These are phyloP conservation scores for Nymphalis polychloros DNA, from an alignment of 2,888 invertebrate species.

Conservation along the genomic window DNA sequence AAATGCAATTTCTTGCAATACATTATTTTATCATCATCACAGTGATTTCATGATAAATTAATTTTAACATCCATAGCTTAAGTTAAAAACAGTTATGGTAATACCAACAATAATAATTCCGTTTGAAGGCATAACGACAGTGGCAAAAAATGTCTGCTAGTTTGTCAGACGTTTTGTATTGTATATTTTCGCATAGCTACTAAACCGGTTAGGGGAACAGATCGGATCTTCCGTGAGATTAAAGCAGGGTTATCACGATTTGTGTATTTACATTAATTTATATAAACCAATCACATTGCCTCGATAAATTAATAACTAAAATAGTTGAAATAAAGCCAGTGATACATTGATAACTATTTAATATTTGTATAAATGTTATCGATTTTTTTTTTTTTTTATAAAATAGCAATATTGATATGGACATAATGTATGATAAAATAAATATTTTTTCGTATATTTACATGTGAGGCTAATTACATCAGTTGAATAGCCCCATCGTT, in stretches of 20 bases:
- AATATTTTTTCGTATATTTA: too few species aligned
- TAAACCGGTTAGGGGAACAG: slow-evolving; percentile 28
- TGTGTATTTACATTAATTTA: background rate
- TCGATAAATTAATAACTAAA: background rate
- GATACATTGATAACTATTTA: background rate
- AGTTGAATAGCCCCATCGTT: too few species aligned
- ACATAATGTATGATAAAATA: too few species aligned
- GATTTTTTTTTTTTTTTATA: too few species aligned
- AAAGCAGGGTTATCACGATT: slow-evolving; percentile 23
- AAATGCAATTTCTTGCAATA: too few species aligned
- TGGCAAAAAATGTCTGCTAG: slow-evolving; percentile 23
- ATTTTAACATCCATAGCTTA: background rate
- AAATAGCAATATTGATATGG: too few species aligned
- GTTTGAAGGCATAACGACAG: slow-evolving; percentile 7
- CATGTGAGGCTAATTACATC: too few species aligned
- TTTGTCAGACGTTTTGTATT: slow-evolving; percentile 27
- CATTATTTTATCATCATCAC: too few species aligned
- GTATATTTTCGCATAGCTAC: slow-evolving; percentile 25
- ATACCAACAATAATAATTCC: background rate
- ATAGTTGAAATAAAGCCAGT: background rate
- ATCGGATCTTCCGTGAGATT: slow-evolving; percentile 27
- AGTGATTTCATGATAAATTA: too few species aligned
- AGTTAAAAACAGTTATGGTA: background rate
- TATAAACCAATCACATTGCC: background rate
- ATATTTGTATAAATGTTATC: background rate